Conservation (phyloP, 2,888 invertebrate genomes). For the Callyntrura guangdongensis region DNA sequence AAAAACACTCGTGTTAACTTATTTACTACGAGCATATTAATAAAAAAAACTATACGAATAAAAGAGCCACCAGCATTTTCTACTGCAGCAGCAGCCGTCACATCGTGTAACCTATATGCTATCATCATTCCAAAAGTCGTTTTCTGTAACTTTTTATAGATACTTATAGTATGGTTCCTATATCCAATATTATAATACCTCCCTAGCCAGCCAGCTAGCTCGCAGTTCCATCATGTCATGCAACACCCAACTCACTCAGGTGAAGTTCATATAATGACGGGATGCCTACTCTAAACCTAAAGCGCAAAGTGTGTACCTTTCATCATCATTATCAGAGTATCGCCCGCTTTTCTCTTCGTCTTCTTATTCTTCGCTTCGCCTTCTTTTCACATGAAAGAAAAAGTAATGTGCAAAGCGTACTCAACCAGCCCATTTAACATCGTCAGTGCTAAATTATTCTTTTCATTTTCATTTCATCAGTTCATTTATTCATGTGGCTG, state of each 20-base stretch:
- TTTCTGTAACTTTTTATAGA: too few relatives aligned
- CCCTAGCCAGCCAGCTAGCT: too few relatives aligned
- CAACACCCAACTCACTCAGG: conserved; percentile 50
- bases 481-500: conserved; percentile 72
- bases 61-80: conserved; percentile 35
- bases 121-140: too few relatives aligned
- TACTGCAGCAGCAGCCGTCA: too few relatives aligned
- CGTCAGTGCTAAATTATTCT: conserved; percentile 72
- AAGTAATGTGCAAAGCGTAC: conserved; percentile 49
- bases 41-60: conserved; percentile 47
- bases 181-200: not conserved
- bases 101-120: not conserved
- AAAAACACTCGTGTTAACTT: conserved; percentile 45
- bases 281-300: conserved; percentile 18
- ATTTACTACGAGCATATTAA: conserved; percentile 40
- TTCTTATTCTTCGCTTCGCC: too few relatives aligned
- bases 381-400: conserved; percentile 53
- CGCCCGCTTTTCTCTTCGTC: not conserved
- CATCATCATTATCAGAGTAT: too few relatives aligned
- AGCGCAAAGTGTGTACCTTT: too few relatives aligned
- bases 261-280: conserved; percentile 54
- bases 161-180: too few relatives aligned
- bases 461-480: conserved; percentile 77
- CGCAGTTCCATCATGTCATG: conserved; percentile 15
- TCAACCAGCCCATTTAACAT: conserved; percentile 65